Percentiles rank a stretch among this genome's conserved stretches.
Conservation (phyloP, 2,113 vertebrate species). For the Proterorhinus semilunaris region DNA sequence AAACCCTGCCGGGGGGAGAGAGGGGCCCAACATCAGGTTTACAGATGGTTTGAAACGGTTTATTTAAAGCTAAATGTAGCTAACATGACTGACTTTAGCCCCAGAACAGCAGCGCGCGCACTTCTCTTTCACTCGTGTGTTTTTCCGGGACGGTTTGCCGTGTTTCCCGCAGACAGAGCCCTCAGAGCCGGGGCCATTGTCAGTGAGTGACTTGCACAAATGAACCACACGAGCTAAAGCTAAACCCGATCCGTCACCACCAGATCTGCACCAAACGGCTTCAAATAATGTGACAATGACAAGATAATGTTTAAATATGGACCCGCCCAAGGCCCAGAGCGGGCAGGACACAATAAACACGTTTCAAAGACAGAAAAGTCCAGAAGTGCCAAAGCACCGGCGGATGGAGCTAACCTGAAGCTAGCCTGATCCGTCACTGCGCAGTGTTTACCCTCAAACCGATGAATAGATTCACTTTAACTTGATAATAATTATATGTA, state of each 20-base stretch:
- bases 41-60: background rate
- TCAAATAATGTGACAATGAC: background rate
- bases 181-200: constrained; percentile 20
- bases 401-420: background rate
- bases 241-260: background rate
- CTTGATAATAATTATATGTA: too few relatives aligned
- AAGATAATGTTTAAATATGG: background rate
- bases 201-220: constrained; percentile 79
- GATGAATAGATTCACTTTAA: too few relatives aligned
- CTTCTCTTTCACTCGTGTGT: too few relatives aligned
- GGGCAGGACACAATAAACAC: background rate
- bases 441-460: too few relatives aligned
- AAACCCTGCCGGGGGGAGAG: too few relatives aligned
- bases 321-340: background rate
- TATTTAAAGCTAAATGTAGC: background rate
- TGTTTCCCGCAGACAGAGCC: constrained; percentile 2
- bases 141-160: background rate
- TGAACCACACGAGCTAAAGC: constrained; percentile 44
- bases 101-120: too few relatives aligned
- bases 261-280: background rate
- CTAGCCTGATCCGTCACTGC: background rate
- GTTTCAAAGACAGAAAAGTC: too few relatives aligned
- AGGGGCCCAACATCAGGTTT: too few relatives aligned
- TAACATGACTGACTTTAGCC: too few relatives aligned
- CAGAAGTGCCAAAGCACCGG: background rate